Evolutionary conservation across 2,797 vertebrate genomes (phyloP), one percentile per base, ranked within the genome.

Genomic region (Percopsis omiscomaycus): DNA sequence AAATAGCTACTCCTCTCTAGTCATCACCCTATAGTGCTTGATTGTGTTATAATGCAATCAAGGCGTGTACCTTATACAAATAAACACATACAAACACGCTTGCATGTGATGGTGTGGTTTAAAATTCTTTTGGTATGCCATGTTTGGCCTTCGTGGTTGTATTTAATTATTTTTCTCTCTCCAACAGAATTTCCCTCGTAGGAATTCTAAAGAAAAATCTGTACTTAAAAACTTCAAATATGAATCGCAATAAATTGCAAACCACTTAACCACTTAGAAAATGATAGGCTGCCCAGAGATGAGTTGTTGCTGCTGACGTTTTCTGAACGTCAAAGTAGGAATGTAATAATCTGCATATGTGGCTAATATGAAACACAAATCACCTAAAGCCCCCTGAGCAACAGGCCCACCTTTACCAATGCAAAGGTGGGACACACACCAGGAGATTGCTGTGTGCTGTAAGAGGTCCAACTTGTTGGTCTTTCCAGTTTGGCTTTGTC

Each of bases 381-480:
- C 81, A 54, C 73, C 64, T 70, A 72, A 37, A 75, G 61, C 37
- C 65, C 45, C 63, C 77, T 61, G 44, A 27, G 9, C n/a, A 11
- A 29, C 2, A 11, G 55, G 59, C 67, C 28, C 73, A 86, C 66
- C 69, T 73, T 52, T 69, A 81, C 81, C 73, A 70, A 63, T 55
- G 70, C 70, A 75, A 79, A 76, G 68, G 77, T 78, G 68, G 47
- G 75, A 79, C 83, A 63, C 75, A 85, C 80, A 77, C 85, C 85
- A 68, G 74, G 58, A 71, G 64, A 81, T 75, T 78, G 80, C 67
- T 59, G 74, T 42, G 37, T 42, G 9, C 37, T 68, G 65, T 80
- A 78, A 81, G 82, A 76, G 71, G 69, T 73, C 62, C 46, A 46
- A 61, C 77, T 81, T 81, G 87, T 85, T 89, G 55, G 58, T 70